Evolutionary conservation across 64 coral and sea anemone genomes (phyloP).

Genomic region (Stichodactyla helianthus): DNA sequence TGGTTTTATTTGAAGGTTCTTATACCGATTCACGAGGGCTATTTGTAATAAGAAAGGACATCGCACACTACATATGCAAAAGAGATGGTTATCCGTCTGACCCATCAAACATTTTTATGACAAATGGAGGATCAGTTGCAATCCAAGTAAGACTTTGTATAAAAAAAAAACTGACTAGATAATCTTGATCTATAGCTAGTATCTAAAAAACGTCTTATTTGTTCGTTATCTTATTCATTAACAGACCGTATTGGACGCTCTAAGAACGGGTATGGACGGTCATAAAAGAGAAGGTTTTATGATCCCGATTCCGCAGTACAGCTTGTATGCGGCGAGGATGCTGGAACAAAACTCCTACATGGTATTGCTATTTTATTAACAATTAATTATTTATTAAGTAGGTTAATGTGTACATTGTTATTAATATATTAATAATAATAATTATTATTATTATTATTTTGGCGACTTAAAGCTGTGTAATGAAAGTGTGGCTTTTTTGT

Average conservation of each 20-base stretch:
- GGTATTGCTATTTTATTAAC: neutral
- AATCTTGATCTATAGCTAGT: neutral
- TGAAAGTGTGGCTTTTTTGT: too few species aligned
- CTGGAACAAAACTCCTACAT: slow-evolving; percentile 27
- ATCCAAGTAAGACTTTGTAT: slow-evolving; percentile 26
- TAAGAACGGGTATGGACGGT: slow-evolving; percentile 23
- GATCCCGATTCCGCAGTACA: slow-evolving; percentile 32
- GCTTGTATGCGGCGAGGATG: slow-evolving; percentile 40
- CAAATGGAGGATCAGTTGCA: slow-evolving; percentile 48
- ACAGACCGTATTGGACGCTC: slow-evolving; percentile 36
- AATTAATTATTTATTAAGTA: too few species aligned
- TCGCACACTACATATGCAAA: slow-evolving; percentile 33
- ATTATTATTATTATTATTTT: too few species aligned
- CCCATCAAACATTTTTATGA: slow-evolving; percentile 31
- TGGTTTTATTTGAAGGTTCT: slow-evolving; percentile 19
- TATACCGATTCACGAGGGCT: slow-evolving; percentile 42
- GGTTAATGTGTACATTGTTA: too few species aligned
- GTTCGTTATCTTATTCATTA: neutral
- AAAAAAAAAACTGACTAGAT: neutral
- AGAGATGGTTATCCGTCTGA: slow-evolving; percentile 42
- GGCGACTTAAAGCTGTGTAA: too few species aligned
- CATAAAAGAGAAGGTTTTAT: slow-evolving; percentile 36
- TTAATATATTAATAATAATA: too few species aligned
- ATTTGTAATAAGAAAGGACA: slow-evolving; percentile 23
- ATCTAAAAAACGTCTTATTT: neutral